A percentile compares a stretch with the other conserved stretches of the same genome.
Evolutionary conservation across 2,797 vertebrate genomes (phyloP).

Genomic region (Phataginus tetradactyla): DNA sequence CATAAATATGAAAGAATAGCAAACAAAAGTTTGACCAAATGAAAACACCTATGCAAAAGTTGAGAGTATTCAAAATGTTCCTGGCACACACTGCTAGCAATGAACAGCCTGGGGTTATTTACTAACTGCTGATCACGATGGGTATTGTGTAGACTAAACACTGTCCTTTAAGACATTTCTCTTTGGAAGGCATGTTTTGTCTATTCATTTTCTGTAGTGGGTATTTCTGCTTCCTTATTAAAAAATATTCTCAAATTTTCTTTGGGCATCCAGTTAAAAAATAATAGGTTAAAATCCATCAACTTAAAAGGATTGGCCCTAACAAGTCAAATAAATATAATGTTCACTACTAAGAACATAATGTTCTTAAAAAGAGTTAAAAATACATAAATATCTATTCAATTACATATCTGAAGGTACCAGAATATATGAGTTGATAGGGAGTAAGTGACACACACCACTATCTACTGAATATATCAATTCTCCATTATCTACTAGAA

Average conservation of each 20-base stretch:
- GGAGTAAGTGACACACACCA: background rate
- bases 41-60: background rate
- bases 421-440: background rate
- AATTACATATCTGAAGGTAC: background rate
- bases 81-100: background rate
- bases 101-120: background rate
- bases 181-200: constrained; percentile 36
- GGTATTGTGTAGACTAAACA: constrained; percentile 8
- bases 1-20: background rate
- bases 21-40: constrained; percentile 33
- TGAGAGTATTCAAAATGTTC: constrained; percentile 20
- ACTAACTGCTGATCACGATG: background rate
- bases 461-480: background rate
- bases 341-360: background rate
- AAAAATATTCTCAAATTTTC: background rate
- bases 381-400: background rate
- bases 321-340: constrained; percentile 33
- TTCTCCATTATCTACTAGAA: background rate
- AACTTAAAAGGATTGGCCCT: constrained; percentile 24
- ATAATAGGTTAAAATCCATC: constrained; percentile 5
- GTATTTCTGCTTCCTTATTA: constrained; percentile 24
- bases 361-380: background rate
- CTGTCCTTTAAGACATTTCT: background rate
- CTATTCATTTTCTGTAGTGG: constrained; percentile 9
- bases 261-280: background rate